phyloP scores from a whole-genome alignment of 2,888 invertebrate genomes.

The Stomorhina lunata region DNA sequence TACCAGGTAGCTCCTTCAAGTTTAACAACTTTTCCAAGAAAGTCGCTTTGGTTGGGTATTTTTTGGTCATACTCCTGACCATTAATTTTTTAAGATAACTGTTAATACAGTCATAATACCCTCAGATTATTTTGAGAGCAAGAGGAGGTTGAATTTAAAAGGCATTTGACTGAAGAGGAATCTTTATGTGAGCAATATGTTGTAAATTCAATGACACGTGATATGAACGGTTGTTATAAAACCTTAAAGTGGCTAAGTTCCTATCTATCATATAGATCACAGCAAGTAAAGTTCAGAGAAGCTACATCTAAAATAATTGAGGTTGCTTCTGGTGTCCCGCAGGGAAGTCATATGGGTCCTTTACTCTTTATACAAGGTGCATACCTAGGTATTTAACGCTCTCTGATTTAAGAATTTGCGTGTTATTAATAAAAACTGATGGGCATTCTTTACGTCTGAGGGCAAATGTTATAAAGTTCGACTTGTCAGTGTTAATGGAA shows the following conservation, averaged over 20 bases:
- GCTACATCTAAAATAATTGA: background rate
- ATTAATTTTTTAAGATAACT: too few relatives aligned
- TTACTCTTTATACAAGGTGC: too few relatives aligned
- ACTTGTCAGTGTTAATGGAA: too few relatives aligned
- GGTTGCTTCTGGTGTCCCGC: background rate
- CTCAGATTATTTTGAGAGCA: conserved; percentile 34
- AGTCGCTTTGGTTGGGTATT: conserved; percentile 41
- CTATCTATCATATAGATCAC: background rate
- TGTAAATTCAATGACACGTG: conserved; percentile 1
- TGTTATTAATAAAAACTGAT: too few relatives aligned
- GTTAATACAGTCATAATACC: background rate
- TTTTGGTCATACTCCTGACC: background rate
- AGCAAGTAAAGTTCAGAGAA: background rate
- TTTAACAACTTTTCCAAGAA: too few relatives aligned
- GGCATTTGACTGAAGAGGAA: conserved; percentile 15
- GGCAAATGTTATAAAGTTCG: too few relatives aligned
- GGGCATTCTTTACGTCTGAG: too few relatives aligned
- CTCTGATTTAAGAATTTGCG: too few relatives aligned
- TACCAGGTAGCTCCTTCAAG: too few relatives aligned
- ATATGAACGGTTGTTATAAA: background rate
- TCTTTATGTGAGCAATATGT: conserved; percentile 30
- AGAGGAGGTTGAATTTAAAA: background rate
- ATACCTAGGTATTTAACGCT: too few relatives aligned
- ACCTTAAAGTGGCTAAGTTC: background rate
- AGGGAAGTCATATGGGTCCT: background rate